Conservation (phyloP, 2,797 vertebrate genomes). For the Pantherophis alleghaniensis region DNA sequence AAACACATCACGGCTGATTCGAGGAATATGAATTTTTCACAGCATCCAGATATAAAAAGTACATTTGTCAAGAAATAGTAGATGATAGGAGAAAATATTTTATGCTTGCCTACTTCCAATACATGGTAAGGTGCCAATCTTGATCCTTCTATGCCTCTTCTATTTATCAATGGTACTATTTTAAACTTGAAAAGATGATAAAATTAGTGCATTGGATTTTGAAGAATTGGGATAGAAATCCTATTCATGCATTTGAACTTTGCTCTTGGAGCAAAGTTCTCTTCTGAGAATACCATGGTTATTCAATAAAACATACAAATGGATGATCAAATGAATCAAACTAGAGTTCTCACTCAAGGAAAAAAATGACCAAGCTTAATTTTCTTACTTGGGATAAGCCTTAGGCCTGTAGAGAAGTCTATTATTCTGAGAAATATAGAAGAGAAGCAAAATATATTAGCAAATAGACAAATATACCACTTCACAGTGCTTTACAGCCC, state of each 20-base stretch:
- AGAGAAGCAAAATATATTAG: neutral
- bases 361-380: neutral
- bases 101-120: neutral
- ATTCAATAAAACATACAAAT: neutral
- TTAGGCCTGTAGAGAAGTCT: neutral
- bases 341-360: neutral
- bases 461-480: no score
- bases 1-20: neutral
- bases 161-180: neutral
- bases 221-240: neutral
- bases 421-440: neutral
- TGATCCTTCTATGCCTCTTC: neutral
- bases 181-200: neutral
- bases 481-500: no score
- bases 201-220: neutral
- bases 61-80: neutral
- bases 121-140: neutral
- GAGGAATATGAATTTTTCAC: no score
- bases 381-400: neutral
- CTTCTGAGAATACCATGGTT: neutral
- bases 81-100: neutral
- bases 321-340: neutral
- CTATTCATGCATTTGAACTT: neutral
- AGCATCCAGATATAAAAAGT: neutral
- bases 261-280: neutral